These are phyloP conservation scores for Platycnemis pennipes DNA, from an alignment of 2,888 invertebrate genomes.

Conservation along the genomic window DNA sequence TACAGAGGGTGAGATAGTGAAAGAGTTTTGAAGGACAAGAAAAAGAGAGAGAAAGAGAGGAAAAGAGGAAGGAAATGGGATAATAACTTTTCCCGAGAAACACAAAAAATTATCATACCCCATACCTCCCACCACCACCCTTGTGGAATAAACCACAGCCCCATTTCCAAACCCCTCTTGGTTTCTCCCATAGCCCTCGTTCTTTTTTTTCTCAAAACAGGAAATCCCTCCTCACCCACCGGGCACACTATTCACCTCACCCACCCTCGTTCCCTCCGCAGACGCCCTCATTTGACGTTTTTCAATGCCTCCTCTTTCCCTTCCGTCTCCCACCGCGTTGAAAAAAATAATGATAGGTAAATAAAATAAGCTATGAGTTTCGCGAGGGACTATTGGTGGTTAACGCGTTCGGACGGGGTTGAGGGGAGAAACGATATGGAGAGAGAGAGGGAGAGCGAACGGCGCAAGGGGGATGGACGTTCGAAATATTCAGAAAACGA, in stretches of 20 bases:
- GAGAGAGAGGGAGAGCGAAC: background rate
- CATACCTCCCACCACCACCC: background rate
- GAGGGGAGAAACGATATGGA: background rate
- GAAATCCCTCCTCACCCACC: slow-evolving; percentile 29
- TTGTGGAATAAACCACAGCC: background rate
- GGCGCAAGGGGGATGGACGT: background rate
- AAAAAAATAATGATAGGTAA: background rate
- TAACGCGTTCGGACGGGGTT: background rate
- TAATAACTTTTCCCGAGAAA: slow-evolving; percentile 44
- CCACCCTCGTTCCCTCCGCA: background rate
- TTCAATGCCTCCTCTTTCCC: background rate
- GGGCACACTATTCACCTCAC: background rate
- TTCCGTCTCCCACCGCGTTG: background rate
- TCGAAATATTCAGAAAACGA: slow-evolving; percentile 17
- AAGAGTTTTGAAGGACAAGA: background rate
- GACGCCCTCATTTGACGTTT: background rate
- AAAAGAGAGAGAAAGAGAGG: background rate
- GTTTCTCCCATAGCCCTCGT: background rate
- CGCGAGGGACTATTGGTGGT: slow-evolving; percentile 22
- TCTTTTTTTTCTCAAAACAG: slow-evolving; percentile 42
- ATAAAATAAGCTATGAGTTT: background rate
- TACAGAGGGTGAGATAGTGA: background rate
- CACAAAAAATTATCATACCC: background rate
- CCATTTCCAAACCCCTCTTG: no score
- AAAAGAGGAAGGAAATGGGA: background rate